A percentile compares a stretch with the other conserved stretches of the same genome.
Conservation (phyloP, 2,888 invertebrate species). For the Pantelozetes paolii region DNA sequence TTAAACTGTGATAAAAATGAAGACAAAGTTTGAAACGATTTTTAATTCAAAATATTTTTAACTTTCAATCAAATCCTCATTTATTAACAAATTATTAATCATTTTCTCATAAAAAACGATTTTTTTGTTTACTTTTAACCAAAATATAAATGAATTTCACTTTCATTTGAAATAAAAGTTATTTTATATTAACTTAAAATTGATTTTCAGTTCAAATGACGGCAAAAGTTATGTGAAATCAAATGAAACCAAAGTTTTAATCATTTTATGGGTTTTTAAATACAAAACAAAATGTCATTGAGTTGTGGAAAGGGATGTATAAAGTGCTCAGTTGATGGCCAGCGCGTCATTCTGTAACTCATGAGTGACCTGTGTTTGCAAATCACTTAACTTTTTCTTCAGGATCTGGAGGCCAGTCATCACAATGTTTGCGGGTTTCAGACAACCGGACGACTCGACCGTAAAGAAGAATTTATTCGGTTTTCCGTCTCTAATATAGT, state of each 20-base stretch:
- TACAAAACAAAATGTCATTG: no score
- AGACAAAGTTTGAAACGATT: no score
- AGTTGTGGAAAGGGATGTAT: no score
- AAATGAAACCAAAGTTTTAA: no score
- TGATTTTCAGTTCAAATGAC: no score
- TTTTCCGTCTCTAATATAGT: conserved; percentile 87
- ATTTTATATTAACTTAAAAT: no score
- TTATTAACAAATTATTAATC: not conserved
- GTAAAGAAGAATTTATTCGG: conserved; percentile 96
- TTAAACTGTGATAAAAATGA: not conserved
- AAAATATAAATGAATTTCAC: no score
- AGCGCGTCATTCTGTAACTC: conserved; percentile 47
- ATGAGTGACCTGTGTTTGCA: conserved; percentile 85
- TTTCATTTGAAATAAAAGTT: no score
- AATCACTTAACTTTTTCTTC: conserved; percentile 89
- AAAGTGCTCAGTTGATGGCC: conserved; percentile 39
- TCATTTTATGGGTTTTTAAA: no score
- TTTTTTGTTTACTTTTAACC: no score
- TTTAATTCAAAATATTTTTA: not conserved
- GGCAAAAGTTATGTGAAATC: no score
- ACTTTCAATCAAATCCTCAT: not conserved
- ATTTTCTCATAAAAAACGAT: no score
- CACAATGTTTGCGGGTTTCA: conserved; percentile 95
- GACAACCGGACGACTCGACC: conserved; percentile 89
- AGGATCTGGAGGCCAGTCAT: conserved; percentile 86